Conservation (phyloP, 2,888 invertebrate species). For the Orthosia cruda region DNA sequence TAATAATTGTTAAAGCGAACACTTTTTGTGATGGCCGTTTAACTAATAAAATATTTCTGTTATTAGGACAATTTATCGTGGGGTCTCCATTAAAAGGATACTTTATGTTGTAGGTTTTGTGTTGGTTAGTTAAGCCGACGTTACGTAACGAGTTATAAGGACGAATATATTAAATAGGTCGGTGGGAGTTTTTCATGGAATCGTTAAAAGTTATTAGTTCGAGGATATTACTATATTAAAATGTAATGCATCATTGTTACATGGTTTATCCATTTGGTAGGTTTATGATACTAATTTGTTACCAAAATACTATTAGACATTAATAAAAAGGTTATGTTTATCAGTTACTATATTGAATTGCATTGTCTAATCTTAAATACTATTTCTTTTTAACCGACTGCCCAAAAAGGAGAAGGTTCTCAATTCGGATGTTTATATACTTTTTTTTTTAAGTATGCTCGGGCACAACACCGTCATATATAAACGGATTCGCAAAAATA, state of each 20-base stretch:
- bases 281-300: too few relatives aligned
- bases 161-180: constrained; percentile 77
- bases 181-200: constrained; percentile 67
- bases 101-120: constrained; percentile 89
- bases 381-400: too few relatives aligned
- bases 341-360: too few relatives aligned
- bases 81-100: constrained; percentile 86
- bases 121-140: constrained; percentile 77
- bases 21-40: constrained; percentile 84
- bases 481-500: too few relatives aligned
- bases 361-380: too few relatives aligned
- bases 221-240: constrained; percentile 70
- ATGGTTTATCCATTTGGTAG: not conserved
- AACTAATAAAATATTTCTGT: constrained; percentile 88
- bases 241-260: constrained; percentile 47
- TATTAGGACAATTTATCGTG: constrained; percentile 89
- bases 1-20: constrained; percentile 87
- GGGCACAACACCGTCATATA: too few relatives aligned
- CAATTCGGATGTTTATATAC: too few relatives aligned
- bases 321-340: too few relatives aligned
- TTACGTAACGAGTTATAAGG: constrained; percentile 76
- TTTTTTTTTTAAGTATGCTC: too few relatives aligned
- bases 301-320: too few relatives aligned
- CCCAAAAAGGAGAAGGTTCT: too few relatives aligned
- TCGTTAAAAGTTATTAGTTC: constrained; percentile 61